Evolutionary conservation across 2,113 vertebrate genomes (phyloP).

Genomic region (Taurulus bubalis): DNA sequence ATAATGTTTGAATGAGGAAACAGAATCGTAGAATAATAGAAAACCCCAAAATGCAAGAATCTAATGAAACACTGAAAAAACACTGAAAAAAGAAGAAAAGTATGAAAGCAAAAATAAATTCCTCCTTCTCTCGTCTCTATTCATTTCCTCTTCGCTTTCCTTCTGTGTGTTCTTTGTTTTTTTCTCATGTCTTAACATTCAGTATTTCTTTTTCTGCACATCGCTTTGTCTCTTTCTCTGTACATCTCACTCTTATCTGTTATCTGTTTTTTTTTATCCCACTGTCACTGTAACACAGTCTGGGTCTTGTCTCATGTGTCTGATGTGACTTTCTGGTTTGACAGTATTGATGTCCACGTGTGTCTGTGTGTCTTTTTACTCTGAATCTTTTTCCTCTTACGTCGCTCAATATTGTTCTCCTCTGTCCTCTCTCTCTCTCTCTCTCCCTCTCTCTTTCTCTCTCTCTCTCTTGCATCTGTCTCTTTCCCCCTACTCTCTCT

Average conservation of each 20-base stretch:
- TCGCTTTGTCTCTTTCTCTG: not conserved
- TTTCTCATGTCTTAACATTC: not conserved
- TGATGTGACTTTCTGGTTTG: slow-evolving; percentile 54
- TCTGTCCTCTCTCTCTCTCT: slow-evolving; percentile 46
- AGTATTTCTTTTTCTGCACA: not conserved
- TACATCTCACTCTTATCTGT: not conserved
- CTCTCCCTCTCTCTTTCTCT: slow-evolving; percentile 39
- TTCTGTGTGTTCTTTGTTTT: not conserved
- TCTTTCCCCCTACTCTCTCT: slow-evolving; percentile 49
- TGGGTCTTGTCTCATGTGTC: slow-evolving; percentile 27
- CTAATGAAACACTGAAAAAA: not conserved
- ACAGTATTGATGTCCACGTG: slow-evolving; percentile 46
- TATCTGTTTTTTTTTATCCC: slow-evolving; percentile 9
- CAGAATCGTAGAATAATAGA: not conserved
- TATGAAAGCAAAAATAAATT: not conserved
- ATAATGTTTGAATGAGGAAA: not conserved
- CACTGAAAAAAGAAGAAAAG: not conserved
- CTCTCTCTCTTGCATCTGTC: slow-evolving; percentile 24
- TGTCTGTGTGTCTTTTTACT: slow-evolving; percentile 24
- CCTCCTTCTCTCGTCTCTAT: not conserved
- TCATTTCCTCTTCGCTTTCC: not conserved
- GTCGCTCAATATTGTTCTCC: slow-evolving; percentile 61
- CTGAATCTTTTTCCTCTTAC: slow-evolving; percentile 17
- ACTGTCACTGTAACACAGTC: slow-evolving; percentile 38
- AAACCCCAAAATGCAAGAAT: not conserved